A percentile compares a stretch with the other conserved stretches of the same genome.
These are phyloP conservation scores for Microplitis deprimator DNA, from an alignment of 2,888 invertebrate genomes.

Conservation along the genomic window DNA sequence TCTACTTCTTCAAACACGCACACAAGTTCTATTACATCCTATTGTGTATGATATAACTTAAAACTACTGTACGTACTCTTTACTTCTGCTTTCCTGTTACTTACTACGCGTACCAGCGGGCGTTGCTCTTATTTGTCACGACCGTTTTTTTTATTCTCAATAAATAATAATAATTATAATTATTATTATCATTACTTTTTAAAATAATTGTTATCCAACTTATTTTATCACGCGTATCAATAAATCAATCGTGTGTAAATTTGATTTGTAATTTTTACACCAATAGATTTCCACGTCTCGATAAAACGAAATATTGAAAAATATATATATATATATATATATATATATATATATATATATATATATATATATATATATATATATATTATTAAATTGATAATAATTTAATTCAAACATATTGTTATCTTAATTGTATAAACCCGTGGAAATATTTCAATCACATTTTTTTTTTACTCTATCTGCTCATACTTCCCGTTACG, in stretches of 20 bases:
- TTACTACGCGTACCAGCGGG: constrained; percentile 11
- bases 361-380: constrained; percentile 2
- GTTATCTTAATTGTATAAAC: constrained; percentile 32
- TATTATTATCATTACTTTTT: not conserved
- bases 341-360: not conserved
- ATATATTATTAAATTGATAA: constrained; percentile 31
- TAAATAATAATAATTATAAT: not conserved
- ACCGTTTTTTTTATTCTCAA: not conserved
- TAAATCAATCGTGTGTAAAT: not conserved
- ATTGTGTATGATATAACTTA: not conserved
- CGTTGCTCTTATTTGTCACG: constrained; percentile 16
- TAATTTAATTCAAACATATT: constrained; percentile 20
- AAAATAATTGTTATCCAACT: not conserved
- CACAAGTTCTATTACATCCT: not conserved
- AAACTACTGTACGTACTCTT: not conserved
- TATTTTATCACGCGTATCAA: not conserved
- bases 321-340: constrained; percentile 9
- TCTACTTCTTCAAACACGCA: not conserved
- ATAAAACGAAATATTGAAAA: not conserved
- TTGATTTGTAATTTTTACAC: not conserved
- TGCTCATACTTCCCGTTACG: constrained; percentile 60
- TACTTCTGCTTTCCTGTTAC: constrained; percentile 18
- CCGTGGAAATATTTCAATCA: constrained; percentile 22
- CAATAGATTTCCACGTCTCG: not conserved
- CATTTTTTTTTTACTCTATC: constrained; percentile 20